These are phyloP conservation scores for Oscheius sp. DNA, from an alignment of 2,888 invertebrate genomes.

Conservation along the genomic window DNA sequence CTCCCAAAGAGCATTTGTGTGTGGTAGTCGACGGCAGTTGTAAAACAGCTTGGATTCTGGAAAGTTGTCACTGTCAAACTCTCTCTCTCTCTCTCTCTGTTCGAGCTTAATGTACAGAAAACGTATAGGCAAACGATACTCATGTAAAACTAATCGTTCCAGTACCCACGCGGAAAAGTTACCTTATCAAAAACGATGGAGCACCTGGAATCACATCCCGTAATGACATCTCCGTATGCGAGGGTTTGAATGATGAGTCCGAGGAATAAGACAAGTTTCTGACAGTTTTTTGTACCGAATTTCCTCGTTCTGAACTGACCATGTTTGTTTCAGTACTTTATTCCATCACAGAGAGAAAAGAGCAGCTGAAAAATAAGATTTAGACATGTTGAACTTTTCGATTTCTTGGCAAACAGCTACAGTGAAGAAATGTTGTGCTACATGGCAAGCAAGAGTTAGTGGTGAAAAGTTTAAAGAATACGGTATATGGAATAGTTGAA, in stretches of 20 bases:
- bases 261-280: too few relatives aligned
- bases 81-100: background rate
- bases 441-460: too few relatives aligned
- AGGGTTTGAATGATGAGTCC: background rate
- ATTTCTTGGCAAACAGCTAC: too few relatives aligned
- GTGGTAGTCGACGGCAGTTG: slow-evolving; percentile 6
- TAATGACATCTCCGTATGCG: slow-evolving; percentile 9
- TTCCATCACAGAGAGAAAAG: too few relatives aligned
- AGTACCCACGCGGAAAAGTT: background rate
- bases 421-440: too few relatives aligned
- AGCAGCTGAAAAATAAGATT: too few relatives aligned
- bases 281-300: too few relatives aligned
- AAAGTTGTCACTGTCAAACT: background rate
- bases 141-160: slow-evolving; percentile 1
- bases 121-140: background rate
- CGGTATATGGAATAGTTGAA: too few relatives aligned
- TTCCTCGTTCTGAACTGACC: too few relatives aligned
- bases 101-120: background rate
- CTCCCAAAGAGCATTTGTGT: slow-evolving; percentile 18
- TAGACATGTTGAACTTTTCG: too few relatives aligned
- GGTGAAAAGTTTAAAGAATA: too few relatives aligned
- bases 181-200: slow-evolving; percentile 23
- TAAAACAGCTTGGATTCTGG: slow-evolving; percentile 17
- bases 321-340: too few relatives aligned
- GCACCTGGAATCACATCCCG: slow-evolving; percentile 18